Base-by-base conservation (phyloP, 2,113 vertebrate species). In the Oryzias melastigma region DNA sequence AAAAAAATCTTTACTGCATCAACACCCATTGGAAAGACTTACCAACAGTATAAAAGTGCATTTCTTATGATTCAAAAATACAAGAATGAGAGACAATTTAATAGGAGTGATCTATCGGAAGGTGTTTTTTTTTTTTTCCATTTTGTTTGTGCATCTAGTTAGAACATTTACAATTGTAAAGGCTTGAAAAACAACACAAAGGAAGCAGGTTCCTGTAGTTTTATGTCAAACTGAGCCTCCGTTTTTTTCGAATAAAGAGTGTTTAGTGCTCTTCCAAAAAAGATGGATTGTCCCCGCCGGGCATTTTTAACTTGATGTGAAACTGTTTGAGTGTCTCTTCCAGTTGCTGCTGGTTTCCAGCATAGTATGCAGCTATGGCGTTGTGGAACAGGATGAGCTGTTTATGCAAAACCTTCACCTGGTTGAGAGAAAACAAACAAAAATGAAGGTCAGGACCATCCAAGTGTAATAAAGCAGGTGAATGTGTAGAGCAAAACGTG, bases 341-440 rank as follows among this genome's bases (percentile, higher is more conserved):
- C 82, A 99, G 95, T 85, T 99, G 96, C 89, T 98, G 94, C 81
- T 98, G 97, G 89, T 99, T 98, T 62, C 97, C 97, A 43, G 97
- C 93, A 60, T 97, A 99, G 89, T 98, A 99, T 0, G 96, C 95
- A 0, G 96, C 94, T 4, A 99, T 95, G 74, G 97, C 95, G 19
- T 98, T 98, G 85, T 99, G 97, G 92, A 99, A 99, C 82, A 99
- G 92, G 85, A 95, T 92, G 51, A 99, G 94, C 86, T 99, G 97
- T 87, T 98, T 98, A 88, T 98, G 97, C 84, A 99, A 86, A 0
- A 99, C 97, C 74, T 99, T 99, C 59, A 99, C 96, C 97, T 99
- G 89, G 35, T 12, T 52, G 25, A 29, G 15, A 45, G 46, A 5
- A 71, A 71, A 46, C 35, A 61, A 42, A 40, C 1, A 53, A 22